A percentile compares a stretch with the other conserved stretches of the same genome.
These are phyloP conservation scores for Microtus montanus DNA, from an alignment of 2,113 vertebrate species.

Conservation along the genomic window DNA sequence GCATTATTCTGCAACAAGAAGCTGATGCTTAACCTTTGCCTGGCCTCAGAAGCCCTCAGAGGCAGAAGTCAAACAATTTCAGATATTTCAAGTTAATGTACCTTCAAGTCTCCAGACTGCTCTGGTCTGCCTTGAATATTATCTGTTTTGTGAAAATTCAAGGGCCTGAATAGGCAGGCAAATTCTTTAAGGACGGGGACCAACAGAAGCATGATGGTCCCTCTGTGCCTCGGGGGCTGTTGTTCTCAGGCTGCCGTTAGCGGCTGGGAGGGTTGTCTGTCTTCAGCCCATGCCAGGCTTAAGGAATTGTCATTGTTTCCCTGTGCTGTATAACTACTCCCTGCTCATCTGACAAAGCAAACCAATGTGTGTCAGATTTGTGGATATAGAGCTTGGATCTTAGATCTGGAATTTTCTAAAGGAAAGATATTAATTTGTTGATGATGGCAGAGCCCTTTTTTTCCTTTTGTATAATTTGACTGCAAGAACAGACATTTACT, in stretches of 20 bases:
- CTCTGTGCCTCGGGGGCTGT: background rate
- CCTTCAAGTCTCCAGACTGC: slow-evolving; percentile 44
- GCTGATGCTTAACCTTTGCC: slow-evolving; percentile 68
- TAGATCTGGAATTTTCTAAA: background rate
- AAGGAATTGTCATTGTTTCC: background rate
- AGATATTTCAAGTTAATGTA: slow-evolving; percentile 55
- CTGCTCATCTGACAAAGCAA: background rate
- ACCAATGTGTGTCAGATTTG: background rate
- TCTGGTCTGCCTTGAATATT: slow-evolving; percentile 33
- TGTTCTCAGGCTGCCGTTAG: background rate
- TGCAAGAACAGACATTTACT: background rate
- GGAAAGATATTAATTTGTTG: background rate
- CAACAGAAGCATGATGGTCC: background rate
- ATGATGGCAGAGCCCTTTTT: background rate
- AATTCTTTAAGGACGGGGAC: background rate
- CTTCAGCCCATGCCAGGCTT: background rate
- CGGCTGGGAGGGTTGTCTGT: background rate
- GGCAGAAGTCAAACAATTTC: slow-evolving; percentile 50
- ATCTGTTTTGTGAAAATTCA: slow-evolving; percentile 46
- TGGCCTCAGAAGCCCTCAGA: slow-evolving; percentile 38
- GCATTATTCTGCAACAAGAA: slow-evolving; percentile 56
- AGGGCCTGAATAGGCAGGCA: background rate
- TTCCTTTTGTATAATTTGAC: background rate
- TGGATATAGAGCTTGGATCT: background rate
- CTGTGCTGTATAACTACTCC: background rate